Evolutionary conservation across 2,888 invertebrate species (phyloP), one percentile per base, ranked within the genome.

Genomic region (Noctua comes): DNA sequence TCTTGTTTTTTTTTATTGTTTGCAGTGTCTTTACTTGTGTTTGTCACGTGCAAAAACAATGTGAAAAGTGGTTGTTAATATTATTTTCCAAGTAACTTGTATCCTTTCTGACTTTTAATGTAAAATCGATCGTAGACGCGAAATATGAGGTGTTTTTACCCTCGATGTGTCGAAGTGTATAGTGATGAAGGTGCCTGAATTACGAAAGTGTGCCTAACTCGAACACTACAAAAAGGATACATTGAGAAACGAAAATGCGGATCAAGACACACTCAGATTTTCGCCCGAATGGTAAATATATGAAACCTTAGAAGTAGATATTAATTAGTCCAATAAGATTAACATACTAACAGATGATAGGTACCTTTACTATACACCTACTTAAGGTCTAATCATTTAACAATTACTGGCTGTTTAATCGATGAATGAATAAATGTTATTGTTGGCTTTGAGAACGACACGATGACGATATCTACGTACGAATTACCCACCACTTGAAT

Each of bases 51-150:
- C 96, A 96, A 96, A 96, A 96, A 96, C 96, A 97, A 97, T 97
- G 97, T 96, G 96, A 95, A 96, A 95, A 97, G 97, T 97, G 97
- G 97, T 95, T 97, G 97, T 95, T 97, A 97, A 95, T 91, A 89
- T 88, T 90, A 92, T 93, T 95, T 95, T 96, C 96, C 90, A 87
- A 96, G 95, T 96, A 96, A 93, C 95, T 96, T 95, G 95, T 96
- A 96, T 96, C 96, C 97, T 96, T 96, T 96, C 94, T 95, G 95
- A 95, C 93, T 93, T 90, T 83, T 90, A 88, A 90, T 87, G 86
- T 80, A 87, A 86, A 91, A 94, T 94, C 92, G 91, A 93, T 92
- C 90, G 90, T 85, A 93, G 93, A 94, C 94, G 93, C 93, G 94
- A 95, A 95, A 96, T 96, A 95, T 95, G 95, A 95, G 93, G 93